These are phyloP conservation scores for Phymatocera aterrima DNA, from an alignment of 2,888 invertebrate genomes.

Conservation along the genomic window DNA sequence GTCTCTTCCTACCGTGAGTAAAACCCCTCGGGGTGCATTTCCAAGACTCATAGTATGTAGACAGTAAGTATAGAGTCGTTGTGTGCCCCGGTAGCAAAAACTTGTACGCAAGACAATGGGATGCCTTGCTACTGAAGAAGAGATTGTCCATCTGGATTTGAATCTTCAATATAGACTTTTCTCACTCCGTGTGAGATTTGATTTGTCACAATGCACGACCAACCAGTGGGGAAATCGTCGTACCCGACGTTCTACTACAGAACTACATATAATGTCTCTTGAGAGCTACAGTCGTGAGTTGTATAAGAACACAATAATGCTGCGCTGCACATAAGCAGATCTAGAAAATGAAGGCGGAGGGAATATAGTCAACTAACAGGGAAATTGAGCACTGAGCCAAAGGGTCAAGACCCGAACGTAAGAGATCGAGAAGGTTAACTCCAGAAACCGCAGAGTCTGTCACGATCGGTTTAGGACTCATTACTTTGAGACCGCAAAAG, in stretches of 20 bases:
- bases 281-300: too few species aligned
- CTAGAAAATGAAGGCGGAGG: not conserved
- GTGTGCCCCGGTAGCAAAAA: slow-evolving; percentile 28
- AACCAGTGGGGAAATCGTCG: too few species aligned
- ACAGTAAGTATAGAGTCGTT: not conserved
- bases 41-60: too few species aligned
- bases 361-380: not conserved
- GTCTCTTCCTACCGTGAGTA: slow-evolving; percentile 26
- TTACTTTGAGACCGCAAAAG: slow-evolving; percentile 41
- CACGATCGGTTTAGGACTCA: slow-evolving; percentile 43
- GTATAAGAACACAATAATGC: too few species aligned
- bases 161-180: too few species aligned
- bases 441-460: slow-evolving; percentile 43
- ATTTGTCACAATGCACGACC: too few species aligned
- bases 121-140: not conserved
- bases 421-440: slow-evolving; percentile 39
- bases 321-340: too few species aligned
- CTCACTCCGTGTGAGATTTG: too few species aligned
- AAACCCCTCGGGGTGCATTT: not conserved
- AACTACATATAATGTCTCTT: too few species aligned
- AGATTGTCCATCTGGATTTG: not conserved
- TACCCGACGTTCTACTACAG: too few species aligned
- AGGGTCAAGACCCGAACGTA: slow-evolving; percentile 31
- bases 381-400: slow-evolving; percentile 10
- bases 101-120: slow-evolving; percentile 14